Base-by-base conservation (phyloP, 2,797 vertebrate species). In the Fundulus diaphanus region DNA sequence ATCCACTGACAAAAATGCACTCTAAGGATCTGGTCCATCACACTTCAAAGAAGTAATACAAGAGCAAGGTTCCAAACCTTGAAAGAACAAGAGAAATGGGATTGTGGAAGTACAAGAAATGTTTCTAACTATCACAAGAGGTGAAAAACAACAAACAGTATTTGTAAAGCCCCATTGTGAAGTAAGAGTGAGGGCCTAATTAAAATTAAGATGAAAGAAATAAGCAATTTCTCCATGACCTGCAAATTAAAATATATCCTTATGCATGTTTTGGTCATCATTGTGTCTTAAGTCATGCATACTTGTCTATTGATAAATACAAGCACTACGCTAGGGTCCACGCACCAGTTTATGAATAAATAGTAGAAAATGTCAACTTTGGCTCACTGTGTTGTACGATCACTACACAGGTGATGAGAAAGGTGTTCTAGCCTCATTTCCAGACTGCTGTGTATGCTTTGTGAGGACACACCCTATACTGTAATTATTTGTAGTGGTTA, bases 1-100 rank as follows among this genome's bases (percentile, higher is more conserved):
- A 80, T 85, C 67, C 70, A 81, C 71, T 9, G 42, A 87, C 85
- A 87, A 85, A 89, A 90, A 86, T 77, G 78, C 74, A 74, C 82
- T 76, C 44, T 48, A 72, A 57, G 48, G 73, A 79, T 77, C 71
- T 65, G 69, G 59, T 70, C 65, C 37, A 82, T 77, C 82, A 76
- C 88, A 90, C 88, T 81, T 76, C 72, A 33, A 74, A 54, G 73
- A 76, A 80, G 82, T 74, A 79, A 82, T 44, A 66, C 78, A 67
- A 57, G 20, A 69, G 57, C n/a, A 72, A 54, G 12, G 52, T 22
- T 57, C 1, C 31, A 71, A 57, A 35, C n/a, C 52, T 40, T 9
- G 0, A 29, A 57, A 35, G 20, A 63, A 37, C 33, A 37, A 63
- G 42, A 54, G 27, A n/a, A 51, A n/a, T 54, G 54, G 48, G 7